Conservation (phyloP, 2,797 vertebrate species). For the Rhinoraja longicauda region DNA sequence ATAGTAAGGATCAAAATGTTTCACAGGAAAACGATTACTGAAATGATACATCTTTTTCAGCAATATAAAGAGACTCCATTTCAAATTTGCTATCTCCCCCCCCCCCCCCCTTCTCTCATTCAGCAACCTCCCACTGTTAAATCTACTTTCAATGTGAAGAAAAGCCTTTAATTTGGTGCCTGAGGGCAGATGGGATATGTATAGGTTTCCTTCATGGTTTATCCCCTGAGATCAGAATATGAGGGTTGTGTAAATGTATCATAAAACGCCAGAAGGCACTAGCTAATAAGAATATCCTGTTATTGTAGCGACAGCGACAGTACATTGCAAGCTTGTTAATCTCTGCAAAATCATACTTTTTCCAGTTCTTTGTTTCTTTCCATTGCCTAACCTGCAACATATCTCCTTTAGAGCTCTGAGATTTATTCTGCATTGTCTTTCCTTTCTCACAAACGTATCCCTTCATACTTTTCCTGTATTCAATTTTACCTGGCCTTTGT, state of each 20-base stretch:
- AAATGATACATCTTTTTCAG: not conserved
- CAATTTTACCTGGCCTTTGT: no score
- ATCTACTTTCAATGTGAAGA: constrained; percentile 10
- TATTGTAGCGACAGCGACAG: not conserved
- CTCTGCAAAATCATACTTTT: not conserved
- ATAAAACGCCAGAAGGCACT: not conserved
- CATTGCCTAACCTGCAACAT: not conserved
- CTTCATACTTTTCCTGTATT: no score
- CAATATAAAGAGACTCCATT: not conserved
- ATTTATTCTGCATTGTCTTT: not conserved
- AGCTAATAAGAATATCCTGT: not conserved
- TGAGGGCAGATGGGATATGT: not conserved
- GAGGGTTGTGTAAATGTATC: not conserved
- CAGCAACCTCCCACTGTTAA: not conserved
- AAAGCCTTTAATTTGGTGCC: constrained; percentile 15
- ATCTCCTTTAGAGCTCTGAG: not conserved
- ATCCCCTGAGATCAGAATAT: not conserved
- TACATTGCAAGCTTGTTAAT: not conserved
- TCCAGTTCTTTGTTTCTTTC: not conserved
- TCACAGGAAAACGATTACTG: not conserved
- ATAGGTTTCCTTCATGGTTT: not conserved
- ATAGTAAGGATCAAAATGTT: not conserved
- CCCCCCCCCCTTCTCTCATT: not conserved
- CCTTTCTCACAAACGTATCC: not conserved
- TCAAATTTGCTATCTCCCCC: not conserved